Conservation (phyloP, 2,888 invertebrate species). For the Gymnoscelis rufifasciata region DNA sequence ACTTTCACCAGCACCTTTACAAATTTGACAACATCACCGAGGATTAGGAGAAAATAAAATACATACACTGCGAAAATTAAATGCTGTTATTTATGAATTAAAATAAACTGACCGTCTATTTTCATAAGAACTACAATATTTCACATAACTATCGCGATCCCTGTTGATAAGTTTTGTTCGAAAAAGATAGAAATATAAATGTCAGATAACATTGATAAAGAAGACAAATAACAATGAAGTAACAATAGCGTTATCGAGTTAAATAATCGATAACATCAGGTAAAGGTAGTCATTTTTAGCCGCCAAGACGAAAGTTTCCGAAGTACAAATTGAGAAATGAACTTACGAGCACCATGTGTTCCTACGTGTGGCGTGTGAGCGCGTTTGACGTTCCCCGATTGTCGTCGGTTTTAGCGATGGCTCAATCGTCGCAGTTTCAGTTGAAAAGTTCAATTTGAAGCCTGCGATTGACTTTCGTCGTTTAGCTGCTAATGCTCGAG, state of each 20-base stretch:
- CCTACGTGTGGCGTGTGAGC: slow-evolving; percentile 60
- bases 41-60: too few species aligned
- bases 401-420: slow-evolving; percentile 47
- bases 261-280: slow-evolving; percentile 41
- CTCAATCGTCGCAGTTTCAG: slow-evolving; percentile 40
- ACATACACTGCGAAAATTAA: too few species aligned
- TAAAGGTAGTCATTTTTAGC: slow-evolving; percentile 36
- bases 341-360: slow-evolving; percentile 79
- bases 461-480: slow-evolving; percentile 70
- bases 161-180: neutral
- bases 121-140: too few species aligned
- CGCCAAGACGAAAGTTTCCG: too few species aligned
- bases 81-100: too few species aligned
- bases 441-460: slow-evolving; percentile 56
- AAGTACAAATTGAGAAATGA: slow-evolving; percentile 4
- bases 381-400: slow-evolving; percentile 42
- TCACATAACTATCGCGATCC: neutral
- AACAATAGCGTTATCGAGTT: slow-evolving; percentile 40
- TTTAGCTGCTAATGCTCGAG: slow-evolving; percentile 69
- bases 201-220: slow-evolving; percentile 30
- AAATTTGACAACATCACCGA: too few species aligned
- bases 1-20: too few species aligned
- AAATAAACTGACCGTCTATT: too few species aligned
- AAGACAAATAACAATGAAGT: slow-evolving; percentile 32
- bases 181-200: slow-evolving; percentile 22